Base-by-base conservation (phyloP, 2,888 invertebrate species). In the Spicauda simplicius region DNA sequence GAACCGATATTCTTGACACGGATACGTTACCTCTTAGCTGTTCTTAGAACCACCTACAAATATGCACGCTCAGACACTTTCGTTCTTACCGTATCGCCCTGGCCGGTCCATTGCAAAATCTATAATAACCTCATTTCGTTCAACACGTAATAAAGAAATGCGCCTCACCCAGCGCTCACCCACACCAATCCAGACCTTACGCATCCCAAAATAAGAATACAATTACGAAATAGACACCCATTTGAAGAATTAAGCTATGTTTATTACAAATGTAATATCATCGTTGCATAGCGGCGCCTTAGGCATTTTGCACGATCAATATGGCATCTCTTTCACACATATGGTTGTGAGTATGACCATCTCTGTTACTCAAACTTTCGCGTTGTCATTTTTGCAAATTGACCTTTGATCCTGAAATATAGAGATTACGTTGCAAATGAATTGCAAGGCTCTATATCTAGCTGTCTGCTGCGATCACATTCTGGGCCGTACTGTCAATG, bases 331-430 rank as follows among this genome's bases (percentile, higher is more conserved):
- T 73, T 61, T 85, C 74, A 7, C 71, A 52, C 82, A 41, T 19
- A 20, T 25, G 0, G 0, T 18, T 56, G 59, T 70, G 25, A 30
- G 11, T 82, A 80, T 78, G 6, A 63, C 57, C 25, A 30, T 71
- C 69, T 70, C 72, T n/a, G 58, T 72, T 61, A n/a, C 61, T 37
- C 70, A 60, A 75, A 77, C 79, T 83, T 84, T 82, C 78, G 84
- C 85, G 81, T 85, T 89, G 90, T 90, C 88, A 90, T 90, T 90
- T 90, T 90, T 87, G 85, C 83, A 84, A 85, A 87, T 84, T 86
- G 87, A 88, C 87, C 90, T 85, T 73, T 86, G 88, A 86, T 81
- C 88, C 82, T 84, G 82, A 80, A 85, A 82, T 83, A 84, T 79
- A 84, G 86, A 84, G 84, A 84, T 86, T 84, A 81, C 81, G 81